Base-by-base conservation (phyloP, 37 sponge, comb jelly and placozoan genomes). In the Eunapius fragilis region DNA sequence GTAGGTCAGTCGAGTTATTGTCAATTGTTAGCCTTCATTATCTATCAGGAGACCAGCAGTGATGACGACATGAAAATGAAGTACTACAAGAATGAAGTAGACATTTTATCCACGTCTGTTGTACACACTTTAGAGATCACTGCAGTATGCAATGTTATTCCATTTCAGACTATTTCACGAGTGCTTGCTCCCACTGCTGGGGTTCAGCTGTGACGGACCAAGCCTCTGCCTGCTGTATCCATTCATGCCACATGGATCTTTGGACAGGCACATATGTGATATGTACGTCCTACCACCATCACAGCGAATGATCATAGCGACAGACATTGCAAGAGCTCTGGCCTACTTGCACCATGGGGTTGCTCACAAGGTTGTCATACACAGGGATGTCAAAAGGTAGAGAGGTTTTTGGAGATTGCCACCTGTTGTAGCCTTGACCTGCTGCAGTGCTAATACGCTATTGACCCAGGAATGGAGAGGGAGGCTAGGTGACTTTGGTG, bases 341-440 rank as follows among this genome's bases (percentile, higher is more conserved):
- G 35, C 77, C 28, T 91, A 86, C 73, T 83, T 91, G 17, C 91
- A 91, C 70, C 70, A 74, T 78, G 73, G 77, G n/a, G 25, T 27
- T 76, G 69, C 27, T 9, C 41, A 76, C 28, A 50, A 31, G 25
- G 74, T 91, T 17, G 26, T 86, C 13, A 48, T 86, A 1, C 91
- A 91, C 78, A 86, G 91, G 82, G 91, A 91, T 70, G 87, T 91
- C 25, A 91, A 91, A 36, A 91, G 91, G 91, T 86, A 35, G 48
- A n/a, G n/a, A n/a, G n/a, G n/a, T n/a, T 47, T 58, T 58, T 58
- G 58, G 58, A 11, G 24, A 27, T 14, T 70, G 84, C 19, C 58
- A 58, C 6, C 58, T 58, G 31, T 82, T 24, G 24, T 32, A 33
- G 69, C 19, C 10, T 38, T 83, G 70, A 4, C 22, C 73, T 22